phyloP scores from a whole-genome alignment of 2,888 invertebrate species.

The Zonitis immaculata region DNA sequence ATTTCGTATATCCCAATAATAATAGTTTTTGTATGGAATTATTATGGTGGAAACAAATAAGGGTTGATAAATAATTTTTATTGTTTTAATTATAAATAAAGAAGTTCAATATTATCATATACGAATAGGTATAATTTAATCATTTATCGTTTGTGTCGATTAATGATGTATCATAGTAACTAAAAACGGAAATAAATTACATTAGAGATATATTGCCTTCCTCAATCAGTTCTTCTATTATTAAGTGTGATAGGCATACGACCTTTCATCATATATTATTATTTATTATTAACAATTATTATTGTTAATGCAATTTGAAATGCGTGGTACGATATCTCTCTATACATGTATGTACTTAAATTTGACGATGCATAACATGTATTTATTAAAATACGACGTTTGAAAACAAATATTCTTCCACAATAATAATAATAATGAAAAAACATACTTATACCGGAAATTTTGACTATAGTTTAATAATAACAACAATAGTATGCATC shows the following conservation, averaged over 20 bases:
- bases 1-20: too few relatives aligned
- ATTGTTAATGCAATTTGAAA: not conserved
- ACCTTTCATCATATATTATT: constrained; percentile 10
- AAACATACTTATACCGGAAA: constrained; percentile 18
- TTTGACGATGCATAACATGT: not conserved
- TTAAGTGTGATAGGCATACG: constrained; percentile 7
- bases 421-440: too few relatives aligned
- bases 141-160: not conserved
- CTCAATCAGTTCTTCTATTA: constrained; percentile 17
- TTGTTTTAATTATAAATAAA: too few relatives aligned
- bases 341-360: too few relatives aligned
- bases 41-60: too few relatives aligned
- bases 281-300: not conserved
- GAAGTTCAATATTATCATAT: too few relatives aligned
- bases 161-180: constrained; percentile 9
- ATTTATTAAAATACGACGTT: too few relatives aligned
- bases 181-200: constrained; percentile 13
- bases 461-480: constrained; percentile 1
- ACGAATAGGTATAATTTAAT: too few relatives aligned
- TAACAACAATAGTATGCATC: constrained; percentile 13
- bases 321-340: not conserved
- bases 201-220: constrained; percentile 11
- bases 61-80: too few relatives aligned
- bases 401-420: too few relatives aligned
- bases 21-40: too few relatives aligned